These are phyloP conservation scores for Glandiceps talaboti DNA, from an alignment of 53 echinoderm and acorn worm species.

Conservation along the genomic window DNA sequence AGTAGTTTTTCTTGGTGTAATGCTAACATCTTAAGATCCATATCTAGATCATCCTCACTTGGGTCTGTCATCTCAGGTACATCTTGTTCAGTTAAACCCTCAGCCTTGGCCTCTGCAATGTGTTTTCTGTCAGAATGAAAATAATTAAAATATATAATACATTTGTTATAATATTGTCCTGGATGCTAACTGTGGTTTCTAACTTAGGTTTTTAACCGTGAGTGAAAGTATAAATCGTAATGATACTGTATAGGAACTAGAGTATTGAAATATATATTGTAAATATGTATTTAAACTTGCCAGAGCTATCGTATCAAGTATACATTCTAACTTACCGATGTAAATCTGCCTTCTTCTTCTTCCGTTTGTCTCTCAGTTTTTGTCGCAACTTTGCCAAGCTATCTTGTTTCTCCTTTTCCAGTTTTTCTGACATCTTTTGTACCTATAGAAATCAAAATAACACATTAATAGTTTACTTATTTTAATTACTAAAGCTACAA, in stretches of 20 bases:
- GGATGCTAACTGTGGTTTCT: no score
- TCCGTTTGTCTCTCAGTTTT: conserved; percentile 49
- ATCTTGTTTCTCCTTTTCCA: conserved; percentile 57
- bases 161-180: no score
- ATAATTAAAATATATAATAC: neutral
- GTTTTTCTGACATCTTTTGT: conserved; percentile 19
- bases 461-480: no score
- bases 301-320: no score
- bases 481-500: no score
- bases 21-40: conserved; percentile 45
- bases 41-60: conserved; percentile 56
- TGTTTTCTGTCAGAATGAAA: conserved; percentile 42
- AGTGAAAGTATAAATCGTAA: no score
- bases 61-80: conserved; percentile 55
- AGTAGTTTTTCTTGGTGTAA: conserved; percentile 70
- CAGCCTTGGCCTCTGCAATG: conserved; percentile 50
- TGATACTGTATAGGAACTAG: no score
- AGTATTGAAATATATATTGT: no score
- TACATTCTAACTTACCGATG: conserved; percentile 66
- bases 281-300: no score
- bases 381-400: conserved; percentile 44
- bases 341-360: conserved; percentile 47
- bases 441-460: conserved; percentile 12
- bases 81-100: conserved; percentile 71
- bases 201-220: no score